Evolutionary conservation across 2,113 vertebrate species (phyloP), one percentile per base, ranked within the genome.

Genomic region (Carettochelys insculpta): DNA sequence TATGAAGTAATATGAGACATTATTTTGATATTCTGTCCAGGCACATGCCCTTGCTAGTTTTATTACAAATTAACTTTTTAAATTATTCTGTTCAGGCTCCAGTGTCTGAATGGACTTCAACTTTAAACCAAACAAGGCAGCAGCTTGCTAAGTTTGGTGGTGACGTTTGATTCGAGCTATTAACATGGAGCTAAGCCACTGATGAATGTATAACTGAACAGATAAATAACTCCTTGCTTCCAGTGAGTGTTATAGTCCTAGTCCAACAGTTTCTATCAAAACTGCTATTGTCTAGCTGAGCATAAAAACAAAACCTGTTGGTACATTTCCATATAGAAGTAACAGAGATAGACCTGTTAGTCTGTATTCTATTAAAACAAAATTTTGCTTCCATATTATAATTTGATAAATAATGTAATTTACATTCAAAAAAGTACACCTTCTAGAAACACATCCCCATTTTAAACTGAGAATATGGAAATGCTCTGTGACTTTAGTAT

Each of bases 91-190:
- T 73, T 84, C 89, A 11, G 13, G 87, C 94, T 86, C 90, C 92
- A 95, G 85, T 95, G 96, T 96, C 97, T 97, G 95, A 96, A 92
- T 3, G 56, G 85, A 87, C 91, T 95, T 96, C 94, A 96, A 93
- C 88, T 95, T 92, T 85, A 95, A 98, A 96, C 93, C 95, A 97
- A 97, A 97, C 58, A 95, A 97, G 94, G 94, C 85, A 96, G 96
- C 89, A 89, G 89, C 96, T 93, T 91, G 92, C 94, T 95, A 95
- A 86, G 95, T 83, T 80, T 87, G 79, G 94, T 95, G 90, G 92
- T 89, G 92, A 93, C 9, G 19, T 96, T 92, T 92, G 89, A 95
- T 82, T 90, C 90, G 51, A 96, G 87, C 43, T 81, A 97, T 96
- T 95, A 96, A 80, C 91, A 79, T 88, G 93, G 93, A 96, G 51